Evolutionary conservation across 2,888 invertebrate species (phyloP).

Genomic region (Ectemnius continuus): DNA sequence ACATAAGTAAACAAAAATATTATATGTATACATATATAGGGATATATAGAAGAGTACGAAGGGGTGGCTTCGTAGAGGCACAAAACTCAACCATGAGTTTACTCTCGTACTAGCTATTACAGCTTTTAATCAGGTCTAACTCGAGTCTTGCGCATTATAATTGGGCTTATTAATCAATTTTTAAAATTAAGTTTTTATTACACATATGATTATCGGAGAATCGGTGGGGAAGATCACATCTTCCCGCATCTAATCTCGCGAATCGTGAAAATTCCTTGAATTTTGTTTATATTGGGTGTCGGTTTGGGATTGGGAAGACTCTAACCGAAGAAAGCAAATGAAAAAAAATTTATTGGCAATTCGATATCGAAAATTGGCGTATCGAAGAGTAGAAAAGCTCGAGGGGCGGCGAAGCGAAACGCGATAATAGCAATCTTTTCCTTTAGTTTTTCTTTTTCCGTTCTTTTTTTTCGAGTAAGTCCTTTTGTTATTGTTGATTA

Average conservation of each 20-base stretch:
- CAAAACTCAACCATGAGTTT: conserved; percentile 26
- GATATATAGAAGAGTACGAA: conserved; percentile 37
- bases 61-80: conserved; percentile 40
- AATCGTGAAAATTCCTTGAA: conserved; percentile 28
- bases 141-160: conserved; percentile 55
- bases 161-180: conserved; percentile 59
- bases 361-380: conserved; percentile 27
- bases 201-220: conserved; percentile 33
- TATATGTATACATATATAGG: conserved; percentile 43
- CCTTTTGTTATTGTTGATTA: not conserved
- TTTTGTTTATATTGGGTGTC: conserved; percentile 61
- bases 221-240: conserved; percentile 9
- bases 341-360: conserved; percentile 24
- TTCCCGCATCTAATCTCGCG: conserved; percentile 7
- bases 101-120: conserved; percentile 53
- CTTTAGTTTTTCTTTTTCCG: no score
- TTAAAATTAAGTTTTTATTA: conserved; percentile 56
- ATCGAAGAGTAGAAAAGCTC: conserved; percentile 21
- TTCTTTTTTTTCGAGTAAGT: not conserved
- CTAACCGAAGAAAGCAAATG: conserved; percentile 61
- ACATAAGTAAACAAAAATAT: conserved; percentile 46
- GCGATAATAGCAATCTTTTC: conserved; percentile 23
- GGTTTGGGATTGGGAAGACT: conserved; percentile 67
- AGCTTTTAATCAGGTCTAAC: conserved; percentile 61
- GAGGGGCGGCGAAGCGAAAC: conserved; percentile 37